These are phyloP conservation scores for Harpagifer antarcticus DNA, from an alignment of 2,797 vertebrate genomes.

Conservation along the genomic window DNA sequence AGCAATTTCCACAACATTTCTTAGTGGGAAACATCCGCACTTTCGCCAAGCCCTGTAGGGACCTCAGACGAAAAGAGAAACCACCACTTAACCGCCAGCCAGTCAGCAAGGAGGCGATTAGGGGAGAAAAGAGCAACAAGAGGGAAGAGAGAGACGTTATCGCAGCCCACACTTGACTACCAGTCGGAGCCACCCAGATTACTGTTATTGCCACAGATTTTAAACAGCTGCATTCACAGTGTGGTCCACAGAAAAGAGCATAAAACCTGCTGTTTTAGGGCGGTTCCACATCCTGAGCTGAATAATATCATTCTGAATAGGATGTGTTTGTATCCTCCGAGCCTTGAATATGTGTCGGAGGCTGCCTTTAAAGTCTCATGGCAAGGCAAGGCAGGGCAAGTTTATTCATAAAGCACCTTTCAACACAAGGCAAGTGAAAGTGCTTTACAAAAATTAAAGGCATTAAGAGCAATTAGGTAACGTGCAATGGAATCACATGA, in stretches of 20 bases:
- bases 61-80: constrained; percentile 61
- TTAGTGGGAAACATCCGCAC: constrained; percentile 61
- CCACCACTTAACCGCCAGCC: constrained; percentile 66
- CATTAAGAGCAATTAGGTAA: too few relatives aligned
- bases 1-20: constrained; percentile 84
- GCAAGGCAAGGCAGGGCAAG: too few relatives aligned
- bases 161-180: constrained; percentile 68
- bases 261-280: constrained; percentile 40
- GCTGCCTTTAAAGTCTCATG: constrained; percentile 7
- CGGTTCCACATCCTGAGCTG: constrained; percentile 44
- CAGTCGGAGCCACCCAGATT: constrained; percentile 68
- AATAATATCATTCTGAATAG: constrained; percentile 41
- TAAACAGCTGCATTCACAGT: constrained; percentile 63
- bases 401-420: too few relatives aligned
- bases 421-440: too few relatives aligned
- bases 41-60: constrained; percentile 66
- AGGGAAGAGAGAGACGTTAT: constrained; percentile 67
- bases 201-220: constrained; percentile 70
- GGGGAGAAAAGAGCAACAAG: constrained; percentile 56
- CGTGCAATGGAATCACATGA: too few relatives aligned
- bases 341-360: constrained; percentile 18
- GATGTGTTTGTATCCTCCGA: constrained; percentile 22
- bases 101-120: constrained; percentile 77
- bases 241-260: constrained; percentile 41
- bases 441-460: too few relatives aligned